Evolutionary conservation across 2,888 invertebrate species (phyloP).

Genomic region (Ormia ochracea): DNA sequence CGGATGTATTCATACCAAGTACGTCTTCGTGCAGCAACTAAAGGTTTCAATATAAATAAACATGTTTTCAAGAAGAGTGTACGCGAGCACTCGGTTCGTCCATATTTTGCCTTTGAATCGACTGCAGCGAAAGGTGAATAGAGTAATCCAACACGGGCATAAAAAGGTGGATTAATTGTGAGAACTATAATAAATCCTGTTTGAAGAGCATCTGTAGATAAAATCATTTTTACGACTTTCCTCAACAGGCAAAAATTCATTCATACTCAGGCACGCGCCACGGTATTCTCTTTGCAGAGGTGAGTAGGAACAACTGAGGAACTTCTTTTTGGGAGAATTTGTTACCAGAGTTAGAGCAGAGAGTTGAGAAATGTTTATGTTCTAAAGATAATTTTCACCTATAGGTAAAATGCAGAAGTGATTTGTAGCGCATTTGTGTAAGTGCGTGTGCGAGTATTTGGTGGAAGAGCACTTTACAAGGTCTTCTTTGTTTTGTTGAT

Average conservation of each 20-base stretch:
- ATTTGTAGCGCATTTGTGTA: background rate
- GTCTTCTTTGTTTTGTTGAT: slow-evolving; percentile 29
- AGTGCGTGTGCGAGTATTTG: background rate
- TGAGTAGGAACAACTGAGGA: slow-evolving; percentile 21
- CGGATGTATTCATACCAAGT: background rate
- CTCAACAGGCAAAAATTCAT: slow-evolving; percentile 19
- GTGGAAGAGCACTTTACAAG: slow-evolving; percentile 22
- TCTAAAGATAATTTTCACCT: slow-evolving; percentile 39
- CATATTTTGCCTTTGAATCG: background rate
- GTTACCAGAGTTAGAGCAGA: slow-evolving; percentile 26
- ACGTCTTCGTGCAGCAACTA: slow-evolving; percentile 6
- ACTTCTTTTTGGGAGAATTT: background rate
- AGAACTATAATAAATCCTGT: slow-evolving; percentile 15
- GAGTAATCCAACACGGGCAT: background rate
- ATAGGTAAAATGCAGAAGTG: slow-evolving; percentile 40
- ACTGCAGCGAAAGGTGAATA: slow-evolving; percentile 15
- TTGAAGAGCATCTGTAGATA: background rate
- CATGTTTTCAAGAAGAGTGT: slow-evolving; percentile 28
- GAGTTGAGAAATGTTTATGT: background rate
- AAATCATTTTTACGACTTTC: background rate
- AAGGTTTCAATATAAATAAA: slow-evolving; percentile 18
- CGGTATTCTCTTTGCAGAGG: slow-evolving; percentile 33
- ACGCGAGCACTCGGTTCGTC: no score
- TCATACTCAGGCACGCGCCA: slow-evolving; percentile 59
- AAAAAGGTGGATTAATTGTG: slow-evolving; percentile 24